These are phyloP conservation scores for Buceros bicornis DNA, from an alignment of 2,797 vertebrate genomes.

Conservation along the genomic window DNA sequence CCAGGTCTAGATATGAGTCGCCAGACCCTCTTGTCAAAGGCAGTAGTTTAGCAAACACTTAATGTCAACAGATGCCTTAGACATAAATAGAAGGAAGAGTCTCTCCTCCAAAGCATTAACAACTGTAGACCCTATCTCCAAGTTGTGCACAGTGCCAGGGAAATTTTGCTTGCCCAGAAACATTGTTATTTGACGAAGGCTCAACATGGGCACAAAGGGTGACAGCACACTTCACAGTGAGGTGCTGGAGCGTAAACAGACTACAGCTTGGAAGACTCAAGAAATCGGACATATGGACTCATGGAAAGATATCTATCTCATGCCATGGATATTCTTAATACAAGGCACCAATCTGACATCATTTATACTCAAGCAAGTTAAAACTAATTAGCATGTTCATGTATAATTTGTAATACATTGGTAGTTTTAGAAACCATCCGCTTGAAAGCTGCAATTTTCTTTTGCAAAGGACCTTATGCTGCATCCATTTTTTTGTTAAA, in stretches of 20 bases:
- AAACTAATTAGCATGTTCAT: neutral
- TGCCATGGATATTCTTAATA: slow-evolving; percentile 19
- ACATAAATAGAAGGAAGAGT: neutral
- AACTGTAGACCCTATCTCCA: neutral
- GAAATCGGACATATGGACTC: slow-evolving; percentile 26
- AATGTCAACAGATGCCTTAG: neutral
- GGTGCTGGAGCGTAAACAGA: slow-evolving; percentile 9
- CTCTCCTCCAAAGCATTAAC: neutral
- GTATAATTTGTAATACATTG: neutral
- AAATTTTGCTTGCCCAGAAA: slow-evolving; percentile 15
- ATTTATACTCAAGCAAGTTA: neutral
- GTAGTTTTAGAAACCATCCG: neutral
- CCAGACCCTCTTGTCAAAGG: neutral
- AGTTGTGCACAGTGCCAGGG: neutral
- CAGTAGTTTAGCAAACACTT: neutral
- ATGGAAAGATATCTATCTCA: neutral
- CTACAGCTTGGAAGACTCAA: slow-evolving; percentile 3
- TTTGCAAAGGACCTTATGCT: neutral
- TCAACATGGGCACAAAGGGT: neutral
- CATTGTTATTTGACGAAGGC: neutral
- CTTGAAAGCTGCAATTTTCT: neutral
- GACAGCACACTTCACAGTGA: neutral
- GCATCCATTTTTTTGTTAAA: neutral
- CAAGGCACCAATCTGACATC: neutral
- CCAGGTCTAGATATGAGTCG: neutral